These are phyloP conservation scores for Cynocephalus volans DNA, from an alignment of 2,113 vertebrate genomes.

Conservation along the genomic window DNA sequence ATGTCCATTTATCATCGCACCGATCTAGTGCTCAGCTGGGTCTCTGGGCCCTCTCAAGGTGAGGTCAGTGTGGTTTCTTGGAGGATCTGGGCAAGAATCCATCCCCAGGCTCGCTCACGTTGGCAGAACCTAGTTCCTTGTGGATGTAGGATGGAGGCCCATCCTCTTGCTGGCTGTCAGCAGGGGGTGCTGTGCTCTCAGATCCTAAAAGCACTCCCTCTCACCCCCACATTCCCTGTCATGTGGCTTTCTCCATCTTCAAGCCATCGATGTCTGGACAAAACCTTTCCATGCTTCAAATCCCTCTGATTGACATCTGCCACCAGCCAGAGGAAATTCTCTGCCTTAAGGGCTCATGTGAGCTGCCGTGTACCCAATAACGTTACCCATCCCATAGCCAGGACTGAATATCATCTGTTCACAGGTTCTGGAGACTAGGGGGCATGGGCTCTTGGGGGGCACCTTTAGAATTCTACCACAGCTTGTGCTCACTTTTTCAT, in stretches of 20 bases:
- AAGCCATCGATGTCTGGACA: background rate
- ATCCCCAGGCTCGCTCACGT: background rate
- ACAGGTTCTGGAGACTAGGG: background rate
- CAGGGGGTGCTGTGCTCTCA: background rate
- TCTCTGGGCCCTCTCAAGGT: background rate
- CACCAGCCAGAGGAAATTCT: background rate
- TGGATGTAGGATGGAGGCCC: background rate
- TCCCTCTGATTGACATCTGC: background rate
- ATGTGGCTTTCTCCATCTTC: background rate
- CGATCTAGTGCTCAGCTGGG: background rate
- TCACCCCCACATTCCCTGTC: background rate
- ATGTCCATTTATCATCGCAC: background rate
- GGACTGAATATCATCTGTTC: background rate
- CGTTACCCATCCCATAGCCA: fast-evolving
- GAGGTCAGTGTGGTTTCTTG: background rate
- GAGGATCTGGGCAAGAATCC: background rate
- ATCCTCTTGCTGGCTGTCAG: background rate
- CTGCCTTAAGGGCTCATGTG: background rate
- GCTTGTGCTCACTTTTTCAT: background rate
- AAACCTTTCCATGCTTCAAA: background rate
- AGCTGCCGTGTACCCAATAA: fast-evolving
- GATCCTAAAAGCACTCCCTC: background rate
- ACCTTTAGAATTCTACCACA: background rate
- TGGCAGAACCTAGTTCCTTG: background rate
- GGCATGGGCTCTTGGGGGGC: background rate